Conservation (phyloP, 2,888 invertebrate species). For the Drosophila robusta region DNA sequence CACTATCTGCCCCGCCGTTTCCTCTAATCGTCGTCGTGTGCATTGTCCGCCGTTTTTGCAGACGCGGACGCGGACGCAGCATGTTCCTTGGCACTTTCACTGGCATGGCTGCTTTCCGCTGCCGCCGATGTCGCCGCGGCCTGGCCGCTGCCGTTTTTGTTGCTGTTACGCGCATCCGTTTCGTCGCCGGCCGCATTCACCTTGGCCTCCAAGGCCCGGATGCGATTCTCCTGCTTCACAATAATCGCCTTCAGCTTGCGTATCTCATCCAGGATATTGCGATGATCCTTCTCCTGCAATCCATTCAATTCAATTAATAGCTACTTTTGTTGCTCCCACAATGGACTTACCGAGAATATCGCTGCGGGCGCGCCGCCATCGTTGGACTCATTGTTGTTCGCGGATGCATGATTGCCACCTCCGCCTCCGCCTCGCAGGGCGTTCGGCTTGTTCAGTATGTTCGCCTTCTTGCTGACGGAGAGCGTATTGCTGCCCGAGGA, state of each 20-base stretch:
- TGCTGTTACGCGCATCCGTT: constrained; percentile 71
- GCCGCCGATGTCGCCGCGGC: constrained; percentile 16
- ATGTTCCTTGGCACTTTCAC: constrained; percentile 77
- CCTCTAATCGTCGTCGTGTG: constrained; percentile 63
- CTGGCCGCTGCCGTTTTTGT: constrained; percentile 60
- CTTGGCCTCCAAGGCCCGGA: constrained; percentile 85
- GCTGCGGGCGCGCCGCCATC: constrained; percentile 62
- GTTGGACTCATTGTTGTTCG: constrained; percentile 78
- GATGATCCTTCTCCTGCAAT: constrained; percentile 87
- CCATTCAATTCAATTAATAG: neutral
- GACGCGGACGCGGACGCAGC: constrained; percentile 58
- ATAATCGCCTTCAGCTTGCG: constrained; percentile 97
- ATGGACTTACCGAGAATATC: constrained; percentile 83
- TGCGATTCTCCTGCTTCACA: constrained; percentile 94
- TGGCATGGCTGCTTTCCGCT: constrained; percentile 68
- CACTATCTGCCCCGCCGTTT: constrained; percentile 4
- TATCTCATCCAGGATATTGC: constrained; percentile 95
- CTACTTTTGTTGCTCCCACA: neutral
- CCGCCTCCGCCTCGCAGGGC: constrained; percentile 85
- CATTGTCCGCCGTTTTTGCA: constrained; percentile 49
- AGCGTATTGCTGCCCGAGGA: constrained; percentile 87
- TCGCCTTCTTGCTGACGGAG: constrained; percentile 91
- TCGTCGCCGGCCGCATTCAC: constrained; percentile 80
- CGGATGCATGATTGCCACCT: constrained; percentile 64
- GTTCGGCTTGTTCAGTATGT: constrained; percentile 91